Percentiles rank a stretch among this genome's conserved stretches.
Conservation (phyloP, 1,140 invertebrate species). For the Atta cephalotes region DNA sequence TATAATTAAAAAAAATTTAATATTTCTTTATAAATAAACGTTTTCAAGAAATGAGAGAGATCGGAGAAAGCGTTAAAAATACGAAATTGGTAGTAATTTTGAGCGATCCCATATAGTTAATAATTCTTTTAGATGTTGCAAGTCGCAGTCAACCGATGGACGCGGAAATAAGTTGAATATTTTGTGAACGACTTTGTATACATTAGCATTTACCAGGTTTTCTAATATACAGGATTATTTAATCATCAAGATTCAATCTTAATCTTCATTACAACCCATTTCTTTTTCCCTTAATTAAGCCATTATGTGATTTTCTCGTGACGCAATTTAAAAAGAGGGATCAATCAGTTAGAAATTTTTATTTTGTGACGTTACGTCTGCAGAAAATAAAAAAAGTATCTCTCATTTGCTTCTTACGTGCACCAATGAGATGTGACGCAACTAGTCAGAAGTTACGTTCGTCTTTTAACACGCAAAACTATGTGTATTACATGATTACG, state of each 20-base stretch:
- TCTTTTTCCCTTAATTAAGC: neutral
- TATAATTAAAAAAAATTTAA: neutral
- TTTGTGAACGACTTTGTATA: conserved; percentile 1
- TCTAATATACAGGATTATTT: conserved; percentile 5
- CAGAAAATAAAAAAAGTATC: conserved; percentile 56
- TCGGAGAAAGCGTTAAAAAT: neutral
- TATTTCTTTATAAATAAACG: neutral
- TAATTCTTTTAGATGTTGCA: neutral
- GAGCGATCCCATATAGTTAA: neutral
- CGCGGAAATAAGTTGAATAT: neutral
- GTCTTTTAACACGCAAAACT: conserved; percentile 38
- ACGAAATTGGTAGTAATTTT: neutral
- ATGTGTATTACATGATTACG: conserved; percentile 4
- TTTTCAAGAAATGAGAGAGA: neutral
- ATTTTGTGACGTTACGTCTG: neutral
- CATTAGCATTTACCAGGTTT: neutral
- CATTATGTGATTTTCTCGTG: neutral
- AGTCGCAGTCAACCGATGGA: neutral
- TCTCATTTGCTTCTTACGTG: conserved; percentile 66
- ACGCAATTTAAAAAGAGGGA: conserved; percentile 14
- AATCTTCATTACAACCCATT: neutral
- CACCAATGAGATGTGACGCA: conserved; percentile 55
- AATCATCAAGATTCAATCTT: neutral
- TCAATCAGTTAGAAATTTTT: conserved; percentile 27
- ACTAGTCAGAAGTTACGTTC: conserved; percentile 54